Conservation (phyloP, 2,888 invertebrate genomes). For the Anarsia innoxiella region DNA sequence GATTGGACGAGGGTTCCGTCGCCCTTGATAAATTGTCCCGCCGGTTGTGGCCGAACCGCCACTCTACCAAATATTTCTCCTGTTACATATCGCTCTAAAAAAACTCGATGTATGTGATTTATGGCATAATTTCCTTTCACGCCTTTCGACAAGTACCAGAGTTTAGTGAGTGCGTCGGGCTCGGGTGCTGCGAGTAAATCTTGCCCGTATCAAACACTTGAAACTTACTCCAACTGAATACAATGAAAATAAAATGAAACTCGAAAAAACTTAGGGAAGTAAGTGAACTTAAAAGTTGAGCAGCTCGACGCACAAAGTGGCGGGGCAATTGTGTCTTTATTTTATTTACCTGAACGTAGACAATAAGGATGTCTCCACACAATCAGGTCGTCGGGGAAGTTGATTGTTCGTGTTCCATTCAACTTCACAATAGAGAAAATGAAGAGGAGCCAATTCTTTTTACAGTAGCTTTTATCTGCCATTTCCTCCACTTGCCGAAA, state of each 20-base stretch:
- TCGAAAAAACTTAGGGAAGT: conserved; percentile 28
- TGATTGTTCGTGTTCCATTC: conserved; percentile 68
- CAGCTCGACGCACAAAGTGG: conserved; percentile 55
- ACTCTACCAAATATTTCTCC: conserved; percentile 59
- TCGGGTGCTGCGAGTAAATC: conserved; percentile 23
- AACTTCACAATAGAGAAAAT: conserved; percentile 71
- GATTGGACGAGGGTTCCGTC: conserved; percentile 69
- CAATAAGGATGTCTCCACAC: conserved; percentile 67
- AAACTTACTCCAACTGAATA: conserved; percentile 12
- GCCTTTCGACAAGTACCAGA: conserved; percentile 44
- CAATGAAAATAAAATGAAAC: conserved; percentile 29
- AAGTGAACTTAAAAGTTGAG: conserved; percentile 55
- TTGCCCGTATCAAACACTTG: conserved; percentile 14
- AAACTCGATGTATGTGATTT: conserved; percentile 58
- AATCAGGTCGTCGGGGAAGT: conserved; percentile 63
- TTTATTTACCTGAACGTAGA: conserved; percentile 66
- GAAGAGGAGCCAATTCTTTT: conserved; percentile 67
- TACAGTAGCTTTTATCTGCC: conserved; percentile 57
- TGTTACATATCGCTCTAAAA: conserved; percentile 55
- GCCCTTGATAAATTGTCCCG: conserved; percentile 68
- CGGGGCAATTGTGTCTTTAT: conserved; percentile 53
- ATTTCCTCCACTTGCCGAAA: conserved; percentile 60
- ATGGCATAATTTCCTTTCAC: conserved; percentile 56
- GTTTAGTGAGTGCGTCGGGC: conserved; percentile 30
- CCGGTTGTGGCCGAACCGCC: conserved; percentile 56